Conservation (phyloP, 2,113 vertebrate species). For the Pogonocichla stellata region DNA sequence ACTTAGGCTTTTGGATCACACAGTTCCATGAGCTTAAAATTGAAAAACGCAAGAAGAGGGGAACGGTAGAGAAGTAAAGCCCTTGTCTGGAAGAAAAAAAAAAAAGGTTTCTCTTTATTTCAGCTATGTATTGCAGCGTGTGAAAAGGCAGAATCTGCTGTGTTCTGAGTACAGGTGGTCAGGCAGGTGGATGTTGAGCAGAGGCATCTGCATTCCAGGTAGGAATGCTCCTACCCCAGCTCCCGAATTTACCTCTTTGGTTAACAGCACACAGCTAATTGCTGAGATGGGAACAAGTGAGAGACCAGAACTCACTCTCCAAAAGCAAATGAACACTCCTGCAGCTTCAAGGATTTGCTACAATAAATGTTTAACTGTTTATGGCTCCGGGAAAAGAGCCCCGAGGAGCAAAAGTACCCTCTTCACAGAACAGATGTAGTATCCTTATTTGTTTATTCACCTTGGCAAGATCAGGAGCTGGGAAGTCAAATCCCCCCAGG, state of each 20-base stretch:
- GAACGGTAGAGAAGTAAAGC: background rate
- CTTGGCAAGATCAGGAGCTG: constrained; percentile 14
- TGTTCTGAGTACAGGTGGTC: background rate
- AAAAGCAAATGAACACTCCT: background rate
- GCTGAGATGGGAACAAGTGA: background rate
- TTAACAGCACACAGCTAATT: background rate
- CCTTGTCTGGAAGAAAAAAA: background rate
- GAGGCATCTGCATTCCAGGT: background rate
- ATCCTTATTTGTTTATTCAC: constrained; percentile 20
- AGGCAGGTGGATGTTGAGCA: background rate
- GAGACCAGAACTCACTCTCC: background rate
- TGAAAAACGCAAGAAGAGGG: background rate
- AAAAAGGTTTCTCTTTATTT: background rate
- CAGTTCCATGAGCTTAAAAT: background rate
- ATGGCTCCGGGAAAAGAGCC: background rate
- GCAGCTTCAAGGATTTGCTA: background rate
- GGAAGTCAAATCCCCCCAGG: constrained; percentile 2
- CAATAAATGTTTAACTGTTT: background rate
- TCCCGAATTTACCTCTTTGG: background rate
- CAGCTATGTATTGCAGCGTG: background rate
- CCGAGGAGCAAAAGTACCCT: background rate
- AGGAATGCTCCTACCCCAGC: background rate
- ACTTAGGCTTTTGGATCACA: background rate
- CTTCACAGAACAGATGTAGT: background rate
- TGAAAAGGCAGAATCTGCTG: background rate